Conservation (phyloP, 1,140 invertebrate species). For the Leptinotarsa lineolata region DNA sequence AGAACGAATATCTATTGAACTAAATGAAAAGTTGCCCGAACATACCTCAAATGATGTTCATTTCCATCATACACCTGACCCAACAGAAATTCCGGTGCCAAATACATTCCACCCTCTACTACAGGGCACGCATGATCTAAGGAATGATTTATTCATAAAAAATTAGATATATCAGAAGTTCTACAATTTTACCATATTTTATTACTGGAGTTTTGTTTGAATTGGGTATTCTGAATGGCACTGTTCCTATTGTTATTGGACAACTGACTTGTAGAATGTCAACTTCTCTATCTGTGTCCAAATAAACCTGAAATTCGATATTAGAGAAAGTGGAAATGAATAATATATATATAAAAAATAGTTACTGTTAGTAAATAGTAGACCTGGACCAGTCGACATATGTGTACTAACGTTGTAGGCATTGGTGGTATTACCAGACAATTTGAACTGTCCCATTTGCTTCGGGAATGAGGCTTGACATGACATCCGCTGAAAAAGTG, state of each 20-base stretch:
- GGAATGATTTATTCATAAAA: constrained; percentile 38
- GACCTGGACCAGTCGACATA: constrained; percentile 78
- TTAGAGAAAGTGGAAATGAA: background rate
- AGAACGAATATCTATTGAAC: background rate
- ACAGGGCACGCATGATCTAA: constrained; percentile 71
- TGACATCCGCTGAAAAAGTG: constrained; percentile 60
- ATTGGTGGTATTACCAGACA: constrained; percentile 76
- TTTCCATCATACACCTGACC: constrained; percentile 84
- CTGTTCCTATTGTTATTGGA: constrained; percentile 81
- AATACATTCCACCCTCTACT: constrained; percentile 81
- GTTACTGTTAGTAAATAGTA: constrained; percentile 79
- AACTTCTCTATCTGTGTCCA: constrained; percentile 73
- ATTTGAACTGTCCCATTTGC: constrained; percentile 70
- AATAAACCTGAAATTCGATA: constrained; percentile 63
- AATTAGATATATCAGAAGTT: background rate
- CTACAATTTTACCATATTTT: constrained; percentile 67
- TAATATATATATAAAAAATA: constrained; percentile 15
- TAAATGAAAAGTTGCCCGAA: constrained; percentile 3
- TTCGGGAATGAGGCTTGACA: constrained; percentile 65
- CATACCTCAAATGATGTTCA: constrained; percentile 54
- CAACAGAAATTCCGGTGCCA: constrained; percentile 79
- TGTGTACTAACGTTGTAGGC: constrained; percentile 75
- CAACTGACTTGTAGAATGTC: constrained; percentile 79
- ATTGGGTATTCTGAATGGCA: constrained; percentile 79
- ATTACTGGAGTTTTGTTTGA: constrained; percentile 67